Base-by-base conservation (phyloP, 2,888 invertebrate species). In the Drosophila buzzatii region DNA sequence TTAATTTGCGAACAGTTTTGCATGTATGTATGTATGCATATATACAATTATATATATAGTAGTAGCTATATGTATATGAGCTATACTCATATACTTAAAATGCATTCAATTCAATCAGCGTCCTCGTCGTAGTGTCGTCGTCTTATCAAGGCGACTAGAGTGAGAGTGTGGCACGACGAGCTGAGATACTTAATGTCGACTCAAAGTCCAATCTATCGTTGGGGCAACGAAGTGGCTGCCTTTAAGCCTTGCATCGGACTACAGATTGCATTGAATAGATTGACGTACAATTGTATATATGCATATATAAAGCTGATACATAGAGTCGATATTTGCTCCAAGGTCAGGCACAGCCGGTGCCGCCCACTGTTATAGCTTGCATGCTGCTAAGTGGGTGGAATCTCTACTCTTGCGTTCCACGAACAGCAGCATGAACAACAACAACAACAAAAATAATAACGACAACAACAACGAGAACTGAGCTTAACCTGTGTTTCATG, bases 161-260 rank as follows among this genome's bases (percentile, higher is more conserved):
- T 6, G 31, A 31, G 31, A 49, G 23, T 23, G 23, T 35, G 49
- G 42, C 39, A 41, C 33, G 51, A 20, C 10, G 37, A 33, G 44
- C 64, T 58, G 44, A 33, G 56, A 20, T 56, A 60, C 60, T 60
- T 63, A 49, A 63, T 57, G 57, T n/a, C 14, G 42, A 53, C 60
- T 60, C 79, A 79, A 79, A 79, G 76, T 77, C 70, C 79, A 66
- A 49, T 39, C 20, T 18, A 14, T 67, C 16, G 53, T 37, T 42
- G 42, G 20, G 45, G 23, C 53, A 61, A 41, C 44, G n/a, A 6
- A 41, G n/a, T 14, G 37, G 27, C 27, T 67, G 69, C 60, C 44
- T 55, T 20, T 16, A 52, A 61, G 60, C 45, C 59, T 20, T 64
- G 59, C 57, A 60, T 63, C 41, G 53, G 68, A 5, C 45, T 31